Evolutionary conservation across 2,113 vertebrate genomes (phyloP), one percentile per base, ranked within the genome.

Genomic region (Poecilia latipinna): DNA sequence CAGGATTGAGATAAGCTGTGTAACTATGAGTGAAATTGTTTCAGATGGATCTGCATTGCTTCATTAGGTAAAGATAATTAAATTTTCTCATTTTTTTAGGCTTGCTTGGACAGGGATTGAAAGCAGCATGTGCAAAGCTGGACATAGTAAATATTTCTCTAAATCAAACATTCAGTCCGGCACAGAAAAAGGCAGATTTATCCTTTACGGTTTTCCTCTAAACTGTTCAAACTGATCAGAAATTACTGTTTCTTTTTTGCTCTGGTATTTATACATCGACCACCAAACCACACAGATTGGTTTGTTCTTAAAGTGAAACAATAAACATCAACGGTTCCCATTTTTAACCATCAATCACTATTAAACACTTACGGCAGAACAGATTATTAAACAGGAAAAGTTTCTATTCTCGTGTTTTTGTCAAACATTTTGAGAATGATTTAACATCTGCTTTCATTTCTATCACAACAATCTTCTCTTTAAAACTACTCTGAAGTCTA

Each of bases 61-160:
- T 68, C 65, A 68, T 68, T 68, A 68, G 12, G 29, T 69, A 54
- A 54, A 69, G 33, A 31, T 69, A 54, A 69, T 32, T 32, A 51
- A 31, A 11, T 32, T 33, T 22, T 42, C 26, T 29, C 0, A 3
- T 19, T 29, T 44, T 29, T 44, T 17, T 44, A 44, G 39, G 29
- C 29, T 63, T 32, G 5, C 6, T 19, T 31, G 15, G 17, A 8
- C 61, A 32, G 28, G 28, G 15, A 3, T n/a, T 10, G 51, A 19
- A 57, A 57, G 17, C 13, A 48, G 44, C 44, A 48, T 48, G 4
- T 48, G 17, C 15, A 48, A 57, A 57, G 51, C 51, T 57, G 51
- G 51, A 57, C 51, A 24, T 24, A 10, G 51, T 57, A 57, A 57
- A 57, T 54, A 54, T 54, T 54, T 19, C 48, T 54, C 19, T 54